Percentiles rank a stretch among this genome's conserved stretches.
Conservation (phyloP, 1,140 invertebrate genomes). For the Geopemphigus sp. region DNA sequence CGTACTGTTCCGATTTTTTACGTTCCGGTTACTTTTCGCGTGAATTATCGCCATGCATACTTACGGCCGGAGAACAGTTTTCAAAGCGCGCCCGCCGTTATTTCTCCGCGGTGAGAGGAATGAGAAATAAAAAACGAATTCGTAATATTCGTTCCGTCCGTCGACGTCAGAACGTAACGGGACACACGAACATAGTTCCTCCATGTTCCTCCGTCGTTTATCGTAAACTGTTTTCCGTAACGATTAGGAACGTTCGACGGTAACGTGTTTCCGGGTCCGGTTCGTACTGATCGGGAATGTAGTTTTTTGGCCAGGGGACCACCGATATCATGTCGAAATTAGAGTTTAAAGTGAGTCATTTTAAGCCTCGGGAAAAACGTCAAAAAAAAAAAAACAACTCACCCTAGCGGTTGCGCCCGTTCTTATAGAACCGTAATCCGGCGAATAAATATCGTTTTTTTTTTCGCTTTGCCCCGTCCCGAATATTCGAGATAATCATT, state of each 20-base stretch:
- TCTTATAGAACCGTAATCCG: not conserved
- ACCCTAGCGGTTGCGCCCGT: not conserved
- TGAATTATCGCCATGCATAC: not conserved
- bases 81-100: not conserved
- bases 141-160: no score
- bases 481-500: constrained; percentile 47
- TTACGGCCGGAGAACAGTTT: not conserved
- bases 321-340: constrained; percentile 27
- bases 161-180: no score
- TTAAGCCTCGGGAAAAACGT: constrained; percentile 25
- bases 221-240: no score
- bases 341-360: constrained; percentile 48
- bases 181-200: no score
- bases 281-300: not conserved
- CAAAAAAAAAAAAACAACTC: constrained; percentile 30
- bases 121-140: no score
- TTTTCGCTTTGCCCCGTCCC: no score
- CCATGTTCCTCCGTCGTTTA: no score
- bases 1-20: not conserved
- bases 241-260: no score
- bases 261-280: not conserved
- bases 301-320: not conserved
- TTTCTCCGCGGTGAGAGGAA: no score
- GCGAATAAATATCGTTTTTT: constrained; percentile 39
- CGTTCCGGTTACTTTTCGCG: not conserved